Percentiles rank a stretch among this genome's conserved stretches.
phyloP scores from a whole-genome alignment of 2,888 invertebrate genomes.

The Nineta flava region DNA sequence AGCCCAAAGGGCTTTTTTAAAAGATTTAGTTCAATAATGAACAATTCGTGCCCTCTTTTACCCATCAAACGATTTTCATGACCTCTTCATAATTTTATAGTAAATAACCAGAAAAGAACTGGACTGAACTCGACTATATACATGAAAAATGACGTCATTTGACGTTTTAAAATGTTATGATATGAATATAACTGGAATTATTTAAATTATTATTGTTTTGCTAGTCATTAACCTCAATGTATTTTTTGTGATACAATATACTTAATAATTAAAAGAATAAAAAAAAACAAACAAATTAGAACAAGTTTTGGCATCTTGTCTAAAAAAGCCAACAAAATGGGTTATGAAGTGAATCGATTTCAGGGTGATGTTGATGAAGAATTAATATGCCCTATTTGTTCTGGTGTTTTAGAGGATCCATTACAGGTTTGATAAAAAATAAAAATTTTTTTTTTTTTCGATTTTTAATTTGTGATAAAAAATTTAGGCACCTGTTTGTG shows the following conservation, averaged over 20 bases:
- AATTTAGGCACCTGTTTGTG: constrained; percentile 78
- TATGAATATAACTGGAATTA: no score
- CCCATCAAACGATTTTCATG: no score
- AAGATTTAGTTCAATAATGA: no score
- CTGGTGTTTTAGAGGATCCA: constrained; percentile 87
- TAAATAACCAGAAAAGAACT: no score
- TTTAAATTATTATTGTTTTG: no score
- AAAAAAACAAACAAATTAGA: background rate
- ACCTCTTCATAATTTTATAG: no score
- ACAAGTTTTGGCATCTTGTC: background rate
- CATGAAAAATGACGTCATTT: background rate
- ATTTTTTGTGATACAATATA: no score
- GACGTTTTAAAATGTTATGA: background rate
- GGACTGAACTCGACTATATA: no score
- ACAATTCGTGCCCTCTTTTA: no score
- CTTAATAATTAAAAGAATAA: background rate
- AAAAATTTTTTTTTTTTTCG: constrained; percentile 6
- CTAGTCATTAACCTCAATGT: no score
- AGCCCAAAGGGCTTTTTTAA: no score
- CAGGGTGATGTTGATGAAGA: constrained; percentile 95
- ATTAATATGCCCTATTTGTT: constrained; percentile 90
- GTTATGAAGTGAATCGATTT: constrained; percentile 87
- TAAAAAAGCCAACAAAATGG: constrained; percentile 41
- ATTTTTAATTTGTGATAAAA: background rate
- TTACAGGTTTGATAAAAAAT: constrained; percentile 51